These are phyloP conservation scores for Anaspis maculata DNA, from an alignment of 2,888 invertebrate genomes.

Conservation along the genomic window DNA sequence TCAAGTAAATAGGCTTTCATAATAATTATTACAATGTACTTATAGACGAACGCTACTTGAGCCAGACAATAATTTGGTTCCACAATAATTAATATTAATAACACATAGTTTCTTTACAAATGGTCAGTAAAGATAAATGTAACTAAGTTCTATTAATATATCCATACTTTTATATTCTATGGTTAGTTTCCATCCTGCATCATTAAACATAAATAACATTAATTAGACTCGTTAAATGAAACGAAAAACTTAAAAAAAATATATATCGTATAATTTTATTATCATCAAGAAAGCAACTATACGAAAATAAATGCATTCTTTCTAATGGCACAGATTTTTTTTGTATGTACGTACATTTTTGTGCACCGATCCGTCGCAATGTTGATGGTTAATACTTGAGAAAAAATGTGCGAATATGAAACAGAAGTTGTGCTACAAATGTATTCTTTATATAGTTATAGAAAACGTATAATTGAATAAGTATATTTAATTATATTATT, in stretches of 20 bases:
- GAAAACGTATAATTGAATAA: no score
- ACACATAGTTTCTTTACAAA: constrained; percentile 27
- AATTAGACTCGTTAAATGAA: constrained; percentile 27
- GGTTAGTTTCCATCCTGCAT: constrained; percentile 6
- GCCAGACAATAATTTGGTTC: constrained; percentile 35
- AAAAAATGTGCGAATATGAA: constrained; percentile 13
- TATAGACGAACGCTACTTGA: constrained; percentile 32
- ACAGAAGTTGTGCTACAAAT: constrained; percentile 10
- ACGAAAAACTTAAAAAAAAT: constrained; percentile 25
- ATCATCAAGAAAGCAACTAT: constrained; percentile 15
- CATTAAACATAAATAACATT: constrained; percentile 35
- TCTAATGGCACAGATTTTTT: constrained; percentile 34
- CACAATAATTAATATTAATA: constrained; percentile 19
- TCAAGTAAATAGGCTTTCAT: constrained; percentile 6
- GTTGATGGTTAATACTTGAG: no score
- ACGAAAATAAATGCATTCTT: constrained; percentile 33
- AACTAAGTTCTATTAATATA: constrained; percentile 20
- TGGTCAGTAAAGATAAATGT: constrained; percentile 26
- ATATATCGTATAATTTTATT: no score
- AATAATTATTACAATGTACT: constrained; percentile 9
- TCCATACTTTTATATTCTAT: constrained; percentile 16
- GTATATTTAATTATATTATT: no score
- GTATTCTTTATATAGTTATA: no score
- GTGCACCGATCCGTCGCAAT: no score
- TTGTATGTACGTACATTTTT: constrained; percentile 15